Percentiles rank a stretch among this genome's conserved stretches.
phyloP scores from a whole-genome alignment of 2,888 invertebrate species.

The Drosophila meridionalis region DNA sequence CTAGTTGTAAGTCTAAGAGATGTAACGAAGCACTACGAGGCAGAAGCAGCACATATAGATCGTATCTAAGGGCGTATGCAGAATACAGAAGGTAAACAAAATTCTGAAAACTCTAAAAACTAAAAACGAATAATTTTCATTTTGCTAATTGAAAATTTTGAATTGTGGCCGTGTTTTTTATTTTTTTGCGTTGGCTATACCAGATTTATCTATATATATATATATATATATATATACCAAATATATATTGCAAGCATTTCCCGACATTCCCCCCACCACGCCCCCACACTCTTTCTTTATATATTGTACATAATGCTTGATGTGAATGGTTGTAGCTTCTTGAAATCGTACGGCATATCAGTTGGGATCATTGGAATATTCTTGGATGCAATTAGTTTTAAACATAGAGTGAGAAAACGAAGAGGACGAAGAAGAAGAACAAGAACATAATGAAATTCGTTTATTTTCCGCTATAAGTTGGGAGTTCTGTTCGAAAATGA shows the following conservation, averaged over 20 bases:
- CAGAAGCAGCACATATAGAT: conserved; percentile 37
- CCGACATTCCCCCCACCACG: conserved; percentile 8
- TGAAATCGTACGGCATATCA: conserved; percentile 74
- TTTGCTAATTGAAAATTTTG: conserved; percentile 50
- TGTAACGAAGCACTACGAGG: conserved; percentile 24
- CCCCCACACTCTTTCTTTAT: not conserved
- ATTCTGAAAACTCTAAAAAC: conserved; percentile 20
- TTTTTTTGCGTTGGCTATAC: conserved; percentile 63
- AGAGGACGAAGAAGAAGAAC: not conserved
- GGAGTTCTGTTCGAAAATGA: conserved; percentile 6
- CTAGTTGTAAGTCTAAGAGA: conserved; percentile 61
- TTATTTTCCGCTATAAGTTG: conserved; percentile 7
- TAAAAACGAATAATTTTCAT: conserved; percentile 39
- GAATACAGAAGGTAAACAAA: conserved; percentile 23
- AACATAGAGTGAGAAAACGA: conserved; percentile 2
- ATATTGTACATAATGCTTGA: conserved; percentile 34
- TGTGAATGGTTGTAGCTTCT: conserved; percentile 72
- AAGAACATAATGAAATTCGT: not conserved
- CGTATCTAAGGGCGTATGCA: conserved; percentile 72
- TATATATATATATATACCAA: conserved; percentile 13
- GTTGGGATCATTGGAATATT: conserved; percentile 71
- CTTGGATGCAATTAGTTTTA: conserved; percentile 39
- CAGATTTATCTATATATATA: not conserved
- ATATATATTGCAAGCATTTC: not conserved
- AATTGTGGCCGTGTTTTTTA: conserved; percentile 66